Base-by-base conservation (phyloP, 2,888 invertebrate species). In the Leucophenga montana region DNA sequence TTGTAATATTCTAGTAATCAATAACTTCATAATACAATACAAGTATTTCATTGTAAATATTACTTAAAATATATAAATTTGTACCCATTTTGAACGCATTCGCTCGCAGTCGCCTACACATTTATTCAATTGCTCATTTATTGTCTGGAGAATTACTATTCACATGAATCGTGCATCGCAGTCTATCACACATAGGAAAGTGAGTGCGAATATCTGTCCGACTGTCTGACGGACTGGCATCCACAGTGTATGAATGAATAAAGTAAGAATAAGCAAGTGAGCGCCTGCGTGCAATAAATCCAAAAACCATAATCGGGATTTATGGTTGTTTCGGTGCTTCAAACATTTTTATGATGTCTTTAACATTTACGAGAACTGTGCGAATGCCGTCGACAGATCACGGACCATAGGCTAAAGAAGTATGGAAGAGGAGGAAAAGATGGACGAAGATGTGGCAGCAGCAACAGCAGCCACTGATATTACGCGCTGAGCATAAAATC, bases 271-370 rank as follows among this genome's bases (percentile, higher is more conserved):
- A 22, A 56, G 22, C 44, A 39, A 50, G 22, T 46, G 61, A 54
- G 61, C 27, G 62, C 50, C 71, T 75, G 78, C 69, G 73, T 74
- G 79, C 77, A 83, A 83, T 83, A 83, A 83, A 82, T 82, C 80
- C 80, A 73, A 79, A 82, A 80, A 83, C 80, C 82, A 82, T 83
- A 83, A 82, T 82, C 82, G 79, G 82, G 78, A 82, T 82, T 82
- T 82, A 82, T 82, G 84, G 78, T 74, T 80, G 80, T 73, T 79
- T 77, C 74, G 80, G 77, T 80, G 79, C 77, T 79, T 80, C 79
- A 82, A 83, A 82, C 83, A 82, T 80, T 82, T 82, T 82, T 82
- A 83, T 82, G 82, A 82, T 82, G 84, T 83, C 80, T 82, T 81
- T 82, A 79, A 77, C 77, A 81, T 82, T 83, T 82, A 82, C 82